Conservation (phyloP, 1,140 invertebrate genomes). For the Aricia agestis region DNA sequence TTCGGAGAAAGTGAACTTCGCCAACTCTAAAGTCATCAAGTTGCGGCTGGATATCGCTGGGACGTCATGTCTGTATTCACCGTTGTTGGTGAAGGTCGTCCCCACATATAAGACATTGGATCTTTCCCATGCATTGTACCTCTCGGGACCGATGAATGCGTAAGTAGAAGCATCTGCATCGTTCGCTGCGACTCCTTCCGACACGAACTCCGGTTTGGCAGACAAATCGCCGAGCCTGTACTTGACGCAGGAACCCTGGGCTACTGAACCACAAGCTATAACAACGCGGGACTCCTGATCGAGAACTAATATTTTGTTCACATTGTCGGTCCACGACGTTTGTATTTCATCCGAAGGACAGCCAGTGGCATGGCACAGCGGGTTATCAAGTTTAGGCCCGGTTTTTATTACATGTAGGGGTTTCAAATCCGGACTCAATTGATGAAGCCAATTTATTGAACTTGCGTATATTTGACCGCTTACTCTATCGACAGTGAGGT, state of each 20-base stretch:
- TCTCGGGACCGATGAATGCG: slow-evolving; percentile 95
- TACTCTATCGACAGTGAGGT: slow-evolving; percentile 73
- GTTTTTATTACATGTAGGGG: slow-evolving; percentile 82
- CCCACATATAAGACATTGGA: slow-evolving; percentile 94
- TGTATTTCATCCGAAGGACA: slow-evolving; percentile 82
- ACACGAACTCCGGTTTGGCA: slow-evolving; percentile 83
- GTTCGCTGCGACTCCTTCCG: slow-evolving; percentile 91
- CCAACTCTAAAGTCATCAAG: slow-evolving; percentile 85
- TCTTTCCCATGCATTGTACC: slow-evolving; percentile 84
- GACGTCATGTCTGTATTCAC: slow-evolving; percentile 94
- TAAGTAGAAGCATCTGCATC: slow-evolving; percentile 94
- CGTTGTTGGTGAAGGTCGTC: slow-evolving; percentile 94
- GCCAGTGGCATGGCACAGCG: slow-evolving; percentile 90
- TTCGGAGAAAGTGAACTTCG: slow-evolving; percentile 90
- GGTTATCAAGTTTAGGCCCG: slow-evolving; percentile 89
- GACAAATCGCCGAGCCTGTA: slow-evolving; percentile 91
- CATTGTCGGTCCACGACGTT: slow-evolving; percentile 85
- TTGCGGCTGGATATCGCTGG: slow-evolving; percentile 93
- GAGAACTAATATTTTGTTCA: slow-evolving; percentile 94
- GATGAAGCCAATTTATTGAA: slow-evolving; percentile 89
- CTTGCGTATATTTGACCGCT: slow-evolving; percentile 85
- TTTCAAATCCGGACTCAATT: slow-evolving; percentile 85
- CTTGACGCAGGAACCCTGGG: slow-evolving; percentile 92
- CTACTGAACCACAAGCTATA: slow-evolving; percentile 91
- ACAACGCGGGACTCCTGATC: slow-evolving; percentile 88